Base-by-base conservation (phyloP, 2,888 invertebrate species). In the Trypoxylon attenuatum region DNA sequence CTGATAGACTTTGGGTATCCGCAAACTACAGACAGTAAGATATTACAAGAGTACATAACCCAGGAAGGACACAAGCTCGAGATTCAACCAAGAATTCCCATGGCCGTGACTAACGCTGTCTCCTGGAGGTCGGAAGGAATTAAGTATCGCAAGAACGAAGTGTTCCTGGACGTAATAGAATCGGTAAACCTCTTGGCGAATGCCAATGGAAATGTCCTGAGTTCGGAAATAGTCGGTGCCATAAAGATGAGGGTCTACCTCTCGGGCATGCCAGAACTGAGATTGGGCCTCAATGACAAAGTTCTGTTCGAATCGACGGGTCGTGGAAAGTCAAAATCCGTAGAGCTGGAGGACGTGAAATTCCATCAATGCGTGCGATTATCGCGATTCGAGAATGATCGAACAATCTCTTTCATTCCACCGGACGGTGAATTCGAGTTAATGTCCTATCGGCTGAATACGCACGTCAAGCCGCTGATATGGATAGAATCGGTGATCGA, bases 401-500 rank as follows among this genome's bases (percentile, higher is more conserved):
- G 99, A 56, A 99, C 99, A 0, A 98, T 98, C 78, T 98, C 96
- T 0, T 99, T 99, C 86, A 98, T 99, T 82, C 99, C 99, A 57
- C 99, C 99, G 0, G 99, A 99, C 89, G 99, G 99, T 15, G 99
- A 99, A 87, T 99, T 99, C 89, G 99, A 99, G 87, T 88, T 99
- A 60, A 99, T 99, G 98, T 98, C 98, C 0, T 99, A 99, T 87
- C 91, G 98, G 54, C 89, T 99, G 27, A 98, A 97, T 87, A 99
- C 98, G 13, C 98, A 98, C 87, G 97, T 95, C 5, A 99, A 99
- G 83, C 99, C 99, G 0, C 88, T 99, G 67, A 98, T 99, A 83
- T 99, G 99, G 99, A 98, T 99, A 65, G 99, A 99, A 87, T 98
- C 98, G 4, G 97, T 98, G 1, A 98, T 99, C 82, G 99, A 99